Conservation (phyloP, 2,888 invertebrate species). For the Nycteola revayana region DNA sequence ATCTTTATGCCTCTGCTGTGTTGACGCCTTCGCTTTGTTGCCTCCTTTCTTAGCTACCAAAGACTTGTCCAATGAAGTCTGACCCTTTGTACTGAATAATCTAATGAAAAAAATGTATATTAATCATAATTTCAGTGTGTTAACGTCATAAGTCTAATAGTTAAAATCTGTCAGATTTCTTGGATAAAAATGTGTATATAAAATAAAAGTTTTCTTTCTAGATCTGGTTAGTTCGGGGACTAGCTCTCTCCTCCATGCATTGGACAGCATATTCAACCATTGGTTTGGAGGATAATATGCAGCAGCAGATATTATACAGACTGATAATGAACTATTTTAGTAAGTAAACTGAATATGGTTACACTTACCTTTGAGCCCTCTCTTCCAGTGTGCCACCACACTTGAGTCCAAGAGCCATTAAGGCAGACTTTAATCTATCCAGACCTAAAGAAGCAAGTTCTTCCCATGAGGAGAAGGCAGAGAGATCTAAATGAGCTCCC, state of each 20-base stretch:
- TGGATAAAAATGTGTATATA: not conserved
- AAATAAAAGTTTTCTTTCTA: too few species aligned
- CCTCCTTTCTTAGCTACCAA: constrained; percentile 95
- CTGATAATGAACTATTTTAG: not conserved
- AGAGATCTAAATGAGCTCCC: constrained; percentile 98
- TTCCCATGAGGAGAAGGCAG: constrained; percentile 98
- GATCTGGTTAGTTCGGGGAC: too few species aligned
- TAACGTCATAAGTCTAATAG: not conserved
- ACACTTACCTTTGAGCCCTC: constrained; percentile 90
- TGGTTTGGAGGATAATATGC: too few species aligned
- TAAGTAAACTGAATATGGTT: too few species aligned
- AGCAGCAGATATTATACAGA: too few species aligned
- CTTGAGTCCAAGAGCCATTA: constrained; percentile 97
- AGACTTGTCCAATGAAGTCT: constrained; percentile 94
- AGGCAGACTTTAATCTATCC: constrained; percentile 97
- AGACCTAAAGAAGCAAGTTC: constrained; percentile 98
- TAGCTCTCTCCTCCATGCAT: too few species aligned
- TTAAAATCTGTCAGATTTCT: not conserved
- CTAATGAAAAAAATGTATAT: constrained; percentile 40
- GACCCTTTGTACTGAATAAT: constrained; percentile 97
- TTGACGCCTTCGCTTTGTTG: constrained; percentile 80
- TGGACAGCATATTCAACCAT: too few species aligned
- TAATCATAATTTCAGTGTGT: not conserved
- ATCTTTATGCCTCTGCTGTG: constrained; percentile 89
- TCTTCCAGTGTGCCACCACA: constrained; percentile 99